phyloP scores from a whole-genome alignment of 2,888 invertebrate genomes.

The Adela reaumurella region DNA sequence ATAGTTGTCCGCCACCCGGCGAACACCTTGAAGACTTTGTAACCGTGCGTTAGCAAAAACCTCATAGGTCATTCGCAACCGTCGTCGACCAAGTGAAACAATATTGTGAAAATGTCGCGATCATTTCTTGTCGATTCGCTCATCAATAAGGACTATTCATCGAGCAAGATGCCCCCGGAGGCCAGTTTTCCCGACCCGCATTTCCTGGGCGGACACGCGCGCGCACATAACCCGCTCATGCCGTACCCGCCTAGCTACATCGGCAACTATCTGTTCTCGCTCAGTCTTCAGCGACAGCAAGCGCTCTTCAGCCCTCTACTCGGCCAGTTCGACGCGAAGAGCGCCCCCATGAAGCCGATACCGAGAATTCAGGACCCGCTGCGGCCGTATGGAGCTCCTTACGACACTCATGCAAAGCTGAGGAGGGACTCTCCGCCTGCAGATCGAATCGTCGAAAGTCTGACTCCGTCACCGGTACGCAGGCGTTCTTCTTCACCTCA shows the following conservation, averaged over 20 bases:
- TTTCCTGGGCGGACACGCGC: constrained; percentile 31
- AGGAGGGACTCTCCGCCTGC: constrained; percentile 41
- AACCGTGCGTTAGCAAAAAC: too few relatives aligned
- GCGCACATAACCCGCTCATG: constrained; percentile 47
- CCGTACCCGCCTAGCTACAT: constrained; percentile 63
- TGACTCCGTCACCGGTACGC: constrained; percentile 11
- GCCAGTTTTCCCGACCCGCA: constrained; percentile 33
- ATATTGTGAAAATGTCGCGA: constrained; percentile 68
- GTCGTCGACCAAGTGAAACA: too few relatives aligned
- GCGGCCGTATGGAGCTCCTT: constrained; percentile 23
- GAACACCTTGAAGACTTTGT: too few relatives aligned
- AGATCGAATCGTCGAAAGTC: constrained; percentile 19
- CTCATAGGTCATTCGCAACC: too few relatives aligned
- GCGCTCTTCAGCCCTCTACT: constrained; percentile 47
- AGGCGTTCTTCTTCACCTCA: constrained; percentile 39
- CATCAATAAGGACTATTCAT: constrained; percentile 59
- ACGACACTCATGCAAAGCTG: constrained; percentile 25
- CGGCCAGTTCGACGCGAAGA: constrained; percentile 41
- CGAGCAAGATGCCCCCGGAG: constrained; percentile 35
- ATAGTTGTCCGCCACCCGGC: too few relatives aligned
- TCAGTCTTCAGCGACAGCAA: constrained; percentile 61
- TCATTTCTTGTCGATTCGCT: constrained; percentile 80
- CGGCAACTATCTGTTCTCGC: constrained; percentile 60
- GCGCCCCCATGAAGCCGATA: constrained; percentile 37
- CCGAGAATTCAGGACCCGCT: constrained; percentile 30